A percentile compares a stretch with the other conserved stretches of the same genome.
Evolutionary conservation across 2,888 invertebrate genomes (phyloP).

Genomic region (Darwinula stevensoni): DNA sequence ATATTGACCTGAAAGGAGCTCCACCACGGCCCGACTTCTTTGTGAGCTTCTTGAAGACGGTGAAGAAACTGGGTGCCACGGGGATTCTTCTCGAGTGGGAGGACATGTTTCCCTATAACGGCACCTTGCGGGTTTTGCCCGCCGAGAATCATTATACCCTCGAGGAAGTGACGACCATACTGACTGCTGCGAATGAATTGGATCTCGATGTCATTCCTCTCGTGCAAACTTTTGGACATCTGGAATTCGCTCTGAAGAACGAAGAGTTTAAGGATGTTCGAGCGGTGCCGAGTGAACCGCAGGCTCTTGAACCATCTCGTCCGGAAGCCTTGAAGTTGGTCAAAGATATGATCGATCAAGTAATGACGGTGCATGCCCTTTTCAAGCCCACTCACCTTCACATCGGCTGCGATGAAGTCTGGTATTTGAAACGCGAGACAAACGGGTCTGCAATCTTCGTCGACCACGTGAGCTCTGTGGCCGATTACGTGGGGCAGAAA

Average conservation of each 20-base stretch:
- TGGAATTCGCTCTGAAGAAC: slow-evolving; percentile 41
- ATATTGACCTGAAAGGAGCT: slow-evolving; percentile 56
- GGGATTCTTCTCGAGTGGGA: slow-evolving; percentile 43
- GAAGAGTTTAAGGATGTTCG: slow-evolving; percentile 29
- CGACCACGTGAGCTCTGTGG: slow-evolving; percentile 27
- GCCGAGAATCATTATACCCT: slow-evolving; percentile 14
- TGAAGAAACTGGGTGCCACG: slow-evolving; percentile 34
- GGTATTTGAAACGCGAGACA: slow-evolving; percentile 24
- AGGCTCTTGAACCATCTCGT: slow-evolving; percentile 22
- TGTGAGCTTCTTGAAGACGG: slow-evolving; percentile 26
- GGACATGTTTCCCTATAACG: slow-evolving; percentile 29
- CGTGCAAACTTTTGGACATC: slow-evolving; percentile 23
- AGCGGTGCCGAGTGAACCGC: slow-evolving; percentile 31
- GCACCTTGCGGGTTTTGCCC: no score
- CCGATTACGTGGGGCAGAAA: slow-evolving; percentile 25
- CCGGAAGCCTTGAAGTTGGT: slow-evolving; percentile 14
- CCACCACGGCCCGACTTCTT: slow-evolving; percentile 35
- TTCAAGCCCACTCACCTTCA: slow-evolving; percentile 20
- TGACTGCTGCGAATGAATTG: slow-evolving; percentile 13
- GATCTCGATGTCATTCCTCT: slow-evolving; percentile 24
- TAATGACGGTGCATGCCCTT: slow-evolving; percentile 9
- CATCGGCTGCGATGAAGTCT: slow-evolving; percentile 43
- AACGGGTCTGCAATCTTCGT: slow-evolving; percentile 23
- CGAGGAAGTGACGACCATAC: slow-evolving; percentile 9
- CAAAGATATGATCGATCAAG: slow-evolving; percentile 15